Base-by-base conservation (phyloP, 1,140 invertebrate species). In the Philotrypesis tridentata region DNA sequence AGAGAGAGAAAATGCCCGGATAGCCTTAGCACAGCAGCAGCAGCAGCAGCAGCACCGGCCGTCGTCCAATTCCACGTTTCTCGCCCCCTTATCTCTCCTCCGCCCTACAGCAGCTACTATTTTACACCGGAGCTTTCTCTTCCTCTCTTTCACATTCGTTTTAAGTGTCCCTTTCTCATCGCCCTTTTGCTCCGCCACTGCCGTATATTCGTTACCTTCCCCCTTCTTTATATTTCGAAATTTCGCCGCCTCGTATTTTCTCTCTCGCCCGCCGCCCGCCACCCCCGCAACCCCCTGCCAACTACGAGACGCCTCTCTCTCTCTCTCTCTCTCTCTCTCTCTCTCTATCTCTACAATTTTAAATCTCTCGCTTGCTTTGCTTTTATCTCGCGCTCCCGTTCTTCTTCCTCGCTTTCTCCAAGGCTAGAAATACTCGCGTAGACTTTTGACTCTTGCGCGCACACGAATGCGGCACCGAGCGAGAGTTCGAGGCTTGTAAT, bases 71-170 rank as follows among this genome's bases (percentile, higher is more conserved):
- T 70, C 29, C 27, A 29, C 29, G 27, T 61, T 71, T 23, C 43
- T 72, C 23, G 77, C 67, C 48, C 33, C 48, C 67, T 79, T 79
- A 72, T 79, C 27, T 72, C 11, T 9, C 67, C 43, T 43, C 29
- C 67, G 33, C 37, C 65, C 63, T 55, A n/a, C 14, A 65, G 8
- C 21, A 0, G 29, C 9, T 68, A 78, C 23, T 43, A 61, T 73
- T 72, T 79, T 72, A 79, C 65, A n/a, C 21, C 17, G 43, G 11
- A 25, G 63, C 43, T 73, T 55, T 60, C 68, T 79, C 27, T 40
- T 61, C 29, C 68, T 61, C 63, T 21, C 75, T 78, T 55, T 78
- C 79, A 25, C 48, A 40, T 65, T 72, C 27, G n/a, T 70, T 37
- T 78, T 78, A 78, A 71, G 29, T 71, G 25, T 71, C 48, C 27